Base-by-base conservation (phyloP, 1,140 invertebrate species). In the Drosophila saltans region DNA sequence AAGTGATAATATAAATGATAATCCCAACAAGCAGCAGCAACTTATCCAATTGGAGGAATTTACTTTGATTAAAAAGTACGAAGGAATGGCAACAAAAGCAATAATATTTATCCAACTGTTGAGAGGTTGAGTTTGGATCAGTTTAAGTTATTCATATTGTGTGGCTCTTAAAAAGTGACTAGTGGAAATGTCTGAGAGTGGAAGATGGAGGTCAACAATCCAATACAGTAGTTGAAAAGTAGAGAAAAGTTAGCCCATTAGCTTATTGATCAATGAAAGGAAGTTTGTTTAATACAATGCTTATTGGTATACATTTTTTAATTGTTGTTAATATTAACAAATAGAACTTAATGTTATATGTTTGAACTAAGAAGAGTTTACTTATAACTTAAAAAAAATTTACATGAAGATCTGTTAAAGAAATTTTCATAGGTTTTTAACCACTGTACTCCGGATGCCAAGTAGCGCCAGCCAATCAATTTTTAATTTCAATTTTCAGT, bases 1-100 rank as follows among this genome's bases (percentile, higher is more conserved):
- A 69, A 79, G 64, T 69, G 58, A 30, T 43, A 41, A 39, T 21
- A 39, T 52, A 52, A 52, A 52, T 10, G 45, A 52, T 52, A 61
- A 61, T 43, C 21, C 40, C 36, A 52, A 43, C 0, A 43, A 30
- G 41, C 10, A 43, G 3, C 10, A 61, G 26, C 36, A 30, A 45
- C 91, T 85, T 92, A 93, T 72, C 84, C 92, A 40, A 72, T 75
- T 76, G 64, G 21, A 66, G 61, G 66, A 78, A 80, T 83, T 84
- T 72, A 86, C 81, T 60, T 76, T 93, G 92, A 91, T 78, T 83
- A 90, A 91, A 60, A 88, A 69, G 30, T 26, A 79, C 66, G 56
- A 68, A 61, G 24, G 11, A 48, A 57, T 40, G 61, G n/a, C 62
- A 58, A 67, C 52, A 63, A 58, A 33, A 68, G 45, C 65, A 73